phyloP scores from a whole-genome alignment of 2,797 vertebrate genomes.

The Melanotaenia trifasciata region DNA sequence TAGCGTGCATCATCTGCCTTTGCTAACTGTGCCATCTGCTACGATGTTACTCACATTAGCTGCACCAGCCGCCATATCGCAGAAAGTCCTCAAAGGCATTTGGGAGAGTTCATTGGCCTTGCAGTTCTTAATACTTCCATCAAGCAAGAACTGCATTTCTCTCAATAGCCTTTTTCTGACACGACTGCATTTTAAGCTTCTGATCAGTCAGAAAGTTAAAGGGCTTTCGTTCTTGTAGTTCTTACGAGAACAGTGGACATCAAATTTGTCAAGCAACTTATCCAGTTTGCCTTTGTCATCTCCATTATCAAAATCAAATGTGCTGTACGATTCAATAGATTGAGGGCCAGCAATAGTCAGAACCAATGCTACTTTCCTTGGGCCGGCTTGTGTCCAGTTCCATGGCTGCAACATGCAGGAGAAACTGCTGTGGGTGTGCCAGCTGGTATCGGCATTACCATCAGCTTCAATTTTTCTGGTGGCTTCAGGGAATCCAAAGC shows the following conservation, averaged over 20 bases:
- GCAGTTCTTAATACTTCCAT: not conserved
- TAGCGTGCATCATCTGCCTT: not conserved
- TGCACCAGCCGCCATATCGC: not conserved
- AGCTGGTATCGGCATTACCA: not conserved
- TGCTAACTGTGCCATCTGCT: not conserved
- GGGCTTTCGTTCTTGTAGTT: too few species aligned
- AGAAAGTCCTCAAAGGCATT: not conserved
- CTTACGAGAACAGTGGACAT: too few species aligned
- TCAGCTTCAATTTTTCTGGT: not conserved
- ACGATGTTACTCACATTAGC: not conserved
- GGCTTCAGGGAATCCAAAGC: not conserved
- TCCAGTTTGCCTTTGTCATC: not conserved
- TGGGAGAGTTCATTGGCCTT: slow-evolving; percentile 1
- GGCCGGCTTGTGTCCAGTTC: not conserved
- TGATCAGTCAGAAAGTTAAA: too few species aligned
- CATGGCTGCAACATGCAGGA: not conserved
- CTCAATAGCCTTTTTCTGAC: slow-evolving; percentile 8
- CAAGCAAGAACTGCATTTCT: not conserved
- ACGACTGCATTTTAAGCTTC: too few species aligned
- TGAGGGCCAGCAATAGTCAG: not conserved
- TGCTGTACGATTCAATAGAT: not conserved
- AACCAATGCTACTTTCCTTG: not conserved
- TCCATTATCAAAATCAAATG: not conserved
- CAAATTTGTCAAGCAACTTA: not conserved
- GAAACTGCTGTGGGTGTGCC: not conserved